Evolutionary conservation across 2,888 invertebrate species (phyloP).

Genomic region (Agrochola litura): DNA sequence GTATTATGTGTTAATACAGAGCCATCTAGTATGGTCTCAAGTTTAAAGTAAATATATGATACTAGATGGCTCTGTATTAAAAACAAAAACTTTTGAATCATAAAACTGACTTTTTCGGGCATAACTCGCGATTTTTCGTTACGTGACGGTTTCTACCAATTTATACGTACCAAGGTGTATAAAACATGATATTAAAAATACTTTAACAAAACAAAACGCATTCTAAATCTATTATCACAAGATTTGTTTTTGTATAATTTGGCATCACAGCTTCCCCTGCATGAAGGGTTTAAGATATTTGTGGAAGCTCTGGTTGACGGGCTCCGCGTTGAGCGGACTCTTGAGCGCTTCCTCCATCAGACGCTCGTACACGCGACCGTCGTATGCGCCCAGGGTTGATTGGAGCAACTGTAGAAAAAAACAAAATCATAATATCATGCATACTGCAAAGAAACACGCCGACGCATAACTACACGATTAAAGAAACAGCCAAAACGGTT

Average conservation of each 20-base stretch:
- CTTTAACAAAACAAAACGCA: background rate
- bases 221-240: conserved; percentile 22
- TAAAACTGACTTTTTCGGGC: too few species aligned
- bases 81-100: too few species aligned
- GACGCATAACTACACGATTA: too few species aligned
- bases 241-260: background rate
- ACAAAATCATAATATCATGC: too few species aligned
- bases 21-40: too few species aligned
- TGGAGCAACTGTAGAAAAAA: conserved; percentile 78
- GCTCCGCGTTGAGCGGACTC: conserved; percentile 94
- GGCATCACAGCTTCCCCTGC: conserved; percentile 92
- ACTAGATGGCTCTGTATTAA: too few species aligned
- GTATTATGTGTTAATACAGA: too few species aligned
- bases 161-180: too few species aligned
- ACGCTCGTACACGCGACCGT: conserved; percentile 95
- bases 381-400: conserved; percentile 94
- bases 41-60: too few species aligned
- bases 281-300: conserved; percentile 94
- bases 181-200: background rate
- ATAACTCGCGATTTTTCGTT: too few species aligned
- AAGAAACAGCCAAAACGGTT: too few species aligned
- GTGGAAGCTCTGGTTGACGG: conserved; percentile 93
- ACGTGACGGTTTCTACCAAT: too few species aligned
- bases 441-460: background rate
- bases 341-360: conserved; percentile 94